A percentile compares a stretch with the other conserved stretches of the same genome.
phyloP scores from a whole-genome alignment of 2,888 invertebrate genomes.

The Drosophila buzzatii region DNA sequence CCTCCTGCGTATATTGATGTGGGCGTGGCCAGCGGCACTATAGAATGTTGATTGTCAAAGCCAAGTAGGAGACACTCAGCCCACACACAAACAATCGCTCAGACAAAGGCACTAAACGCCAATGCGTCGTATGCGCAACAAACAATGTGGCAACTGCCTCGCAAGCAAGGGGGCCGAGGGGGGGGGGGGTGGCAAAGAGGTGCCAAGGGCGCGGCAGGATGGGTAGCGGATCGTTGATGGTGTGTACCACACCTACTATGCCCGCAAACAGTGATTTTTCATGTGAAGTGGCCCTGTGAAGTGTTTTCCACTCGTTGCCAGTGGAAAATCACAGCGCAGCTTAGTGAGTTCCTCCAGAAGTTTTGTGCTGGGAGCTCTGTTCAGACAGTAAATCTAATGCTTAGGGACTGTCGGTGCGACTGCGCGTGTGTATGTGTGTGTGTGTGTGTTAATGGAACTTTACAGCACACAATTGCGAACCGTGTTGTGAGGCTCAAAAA shows the following conservation, averaged over 20 bases:
- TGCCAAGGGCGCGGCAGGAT: slow-evolving; percentile 8
- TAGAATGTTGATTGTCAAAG: slow-evolving; percentile 56
- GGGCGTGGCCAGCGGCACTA: slow-evolving; percentile 38
- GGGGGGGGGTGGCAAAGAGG: not conserved
- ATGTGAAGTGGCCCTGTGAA: slow-evolving; percentile 55
- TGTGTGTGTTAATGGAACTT: slow-evolving; percentile 49
- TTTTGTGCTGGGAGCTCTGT: slow-evolving; percentile 19
- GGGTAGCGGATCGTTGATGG: slow-evolving; percentile 15
- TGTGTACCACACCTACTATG: not conserved
- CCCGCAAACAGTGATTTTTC: slow-evolving; percentile 66
- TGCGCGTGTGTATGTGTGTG: not conserved
- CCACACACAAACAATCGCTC: not conserved
- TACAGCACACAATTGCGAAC: slow-evolving; percentile 30
- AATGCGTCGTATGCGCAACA: slow-evolving; percentile 57
- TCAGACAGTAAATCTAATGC: slow-evolving; percentile 50
- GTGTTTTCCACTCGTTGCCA: slow-evolving; percentile 63
- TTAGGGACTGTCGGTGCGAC: slow-evolving; percentile 13
- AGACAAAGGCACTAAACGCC: slow-evolving; percentile 30
- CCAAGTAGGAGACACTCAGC: slow-evolving; percentile 17
- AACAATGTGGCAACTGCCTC: slow-evolving; percentile 47
- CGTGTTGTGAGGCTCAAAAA: slow-evolving; percentile 39
- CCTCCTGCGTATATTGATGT: slow-evolving; percentile 23
- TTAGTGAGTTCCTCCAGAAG: slow-evolving; percentile 58
- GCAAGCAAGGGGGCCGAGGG: too few relatives aligned
- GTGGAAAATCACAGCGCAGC: slow-evolving; percentile 66